Evolutionary conservation across 1,140 invertebrate species (phyloP), one percentile per base, ranked within the genome.

Genomic region (Trichonephila clavata): DNA sequence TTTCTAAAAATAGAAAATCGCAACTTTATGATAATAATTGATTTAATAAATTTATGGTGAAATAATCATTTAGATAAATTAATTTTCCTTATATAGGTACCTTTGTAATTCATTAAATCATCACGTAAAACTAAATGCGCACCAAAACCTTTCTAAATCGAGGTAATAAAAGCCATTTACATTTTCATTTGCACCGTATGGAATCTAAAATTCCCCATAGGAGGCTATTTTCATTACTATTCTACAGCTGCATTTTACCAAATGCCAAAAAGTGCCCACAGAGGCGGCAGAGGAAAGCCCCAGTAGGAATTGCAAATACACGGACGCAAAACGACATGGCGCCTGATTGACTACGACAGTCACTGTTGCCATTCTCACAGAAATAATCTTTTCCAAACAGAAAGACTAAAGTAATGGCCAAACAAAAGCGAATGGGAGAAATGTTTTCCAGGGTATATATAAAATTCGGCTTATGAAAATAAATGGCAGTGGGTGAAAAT

Each of bases 221-320:
- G 63, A 65, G 50, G 21, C 21, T 65, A 65, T 65, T 65, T 65
- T 65, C 63, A 65, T 65, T 65, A 65, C n/a, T 65, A n/a, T 65
- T 65, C 21, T 8, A 7, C n/a, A 8, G 24, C 24, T n/a, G 21
- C 63, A 65, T 65, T 65, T 65, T 24, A 8, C n/a, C 24, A n/a
- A 65, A 65, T 65, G 63, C 24, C 7, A 65, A 24, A 21, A 65
- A n/a, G 63, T n/a, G 21, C 3, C 63, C 21, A 24, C n/a, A 65
- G 63, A 24, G 63, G 24, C 63, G 0, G 63, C 21, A 7, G 20
- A 65, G 63, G 8, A n/a, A 65, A 50, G 50, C 10, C 50, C 50
- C 32, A 10, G 50, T 7, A 50, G 50, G 50, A 50, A 50, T 50
- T 50, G 50, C 50, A 50, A 50, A 50, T 50, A 50, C 8, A 50